Base-by-base conservation (phyloP, 2,113 vertebrate species). In the Echinops telfairi region DNA sequence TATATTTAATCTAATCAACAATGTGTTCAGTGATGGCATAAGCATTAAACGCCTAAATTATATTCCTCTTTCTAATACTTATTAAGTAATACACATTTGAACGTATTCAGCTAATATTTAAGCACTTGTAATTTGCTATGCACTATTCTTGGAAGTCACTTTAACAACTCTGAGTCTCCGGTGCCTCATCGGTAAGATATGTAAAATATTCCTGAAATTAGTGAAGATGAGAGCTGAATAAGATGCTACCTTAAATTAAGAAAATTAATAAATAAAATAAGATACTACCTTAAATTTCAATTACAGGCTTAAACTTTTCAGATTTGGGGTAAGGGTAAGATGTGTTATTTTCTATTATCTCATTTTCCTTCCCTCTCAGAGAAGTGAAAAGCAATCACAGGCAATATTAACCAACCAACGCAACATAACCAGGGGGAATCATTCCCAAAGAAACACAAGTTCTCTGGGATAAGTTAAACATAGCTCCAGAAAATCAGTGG, bases 1-100 rank as follows among this genome's bases (percentile, higher is more conserved):
- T 86, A 86, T 71, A 64, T 53, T 86, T 92, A 91, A 79, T n/a
- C 10, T 33, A 71, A 87, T 81, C 9, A 27, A 23, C 15, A 80
- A 58, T 89, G 17, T 70, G 81, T 12, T 81, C 73, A 58, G 17
- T 38, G n/a, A 17, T 82, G 31, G 17, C 71, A 20, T 8, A 33
- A 76, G 1, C 0, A 38, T 75, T 91, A 53, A 17, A 88, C 79
- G 31, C 1, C 0, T 83, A 73, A 9, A 47, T 60, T 73, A 82
- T 86, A 81, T 40, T 90, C 1, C 25, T 1, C 4, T 47, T 3
- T 31, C 83, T 77, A 84, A 4, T 31, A 83, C 25, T 79, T 91
- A 83, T 10, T 81, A 81, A 53, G 47, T 43, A 57, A 22, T 36
- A 90, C 16, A 66, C 8, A 83, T 78, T 89, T 38, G 80, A 71